These are phyloP conservation scores for Eristalis intricaria DNA, from an alignment of 2,888 invertebrate species.

Conservation along the genomic window DNA sequence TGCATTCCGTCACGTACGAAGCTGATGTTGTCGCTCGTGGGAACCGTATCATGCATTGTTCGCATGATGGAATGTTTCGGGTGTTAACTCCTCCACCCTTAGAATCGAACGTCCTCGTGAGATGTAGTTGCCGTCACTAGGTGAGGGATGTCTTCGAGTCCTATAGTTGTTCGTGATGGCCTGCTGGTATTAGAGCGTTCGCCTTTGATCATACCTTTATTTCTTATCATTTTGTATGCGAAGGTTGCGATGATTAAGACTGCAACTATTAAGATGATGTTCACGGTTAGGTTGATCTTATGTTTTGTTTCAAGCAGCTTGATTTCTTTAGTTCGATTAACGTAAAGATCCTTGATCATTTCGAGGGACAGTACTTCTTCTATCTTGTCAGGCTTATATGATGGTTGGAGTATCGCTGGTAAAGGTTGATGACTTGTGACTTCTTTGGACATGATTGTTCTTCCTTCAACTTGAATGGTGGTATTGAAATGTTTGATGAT, in stretches of 20 bases:
- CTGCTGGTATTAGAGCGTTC: too few species aligned
- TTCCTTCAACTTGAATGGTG: slow-evolving; percentile 5
- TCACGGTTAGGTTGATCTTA: slow-evolving; percentile 12
- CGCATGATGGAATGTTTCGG: slow-evolving; percentile 7
- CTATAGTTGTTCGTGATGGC: too few species aligned
- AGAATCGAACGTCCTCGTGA: slow-evolving; percentile 5
- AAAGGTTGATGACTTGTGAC: slow-evolving; percentile 2
- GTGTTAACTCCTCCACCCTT: slow-evolving; percentile 11
- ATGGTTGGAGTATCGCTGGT: slow-evolving; percentile 6
- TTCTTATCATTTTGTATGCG: slow-evolving; percentile 17
- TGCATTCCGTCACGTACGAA: neutral
- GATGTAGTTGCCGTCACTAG: slow-evolving; percentile 13
- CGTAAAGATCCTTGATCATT: slow-evolving; percentile 3
- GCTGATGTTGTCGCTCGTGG: slow-evolving; percentile 7
- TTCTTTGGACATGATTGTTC: slow-evolving; percentile 12
- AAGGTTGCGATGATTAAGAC: slow-evolving; percentile 10
- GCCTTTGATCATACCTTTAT: too few species aligned
- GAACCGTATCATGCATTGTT: slow-evolving; percentile 7
- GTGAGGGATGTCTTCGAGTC: neutral
- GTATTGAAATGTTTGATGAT: slow-evolving; percentile 10
- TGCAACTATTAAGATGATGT: slow-evolving; percentile 10
- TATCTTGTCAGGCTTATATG: slow-evolving; percentile 10
- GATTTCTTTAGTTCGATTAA: slow-evolving; percentile 8
- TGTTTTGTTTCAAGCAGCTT: slow-evolving; percentile 22
- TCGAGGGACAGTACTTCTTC: slow-evolving; percentile 8